Evolutionary conservation across 2,113 vertebrate genomes (phyloP).

Genomic region (Anhinga anhinga): DNA sequence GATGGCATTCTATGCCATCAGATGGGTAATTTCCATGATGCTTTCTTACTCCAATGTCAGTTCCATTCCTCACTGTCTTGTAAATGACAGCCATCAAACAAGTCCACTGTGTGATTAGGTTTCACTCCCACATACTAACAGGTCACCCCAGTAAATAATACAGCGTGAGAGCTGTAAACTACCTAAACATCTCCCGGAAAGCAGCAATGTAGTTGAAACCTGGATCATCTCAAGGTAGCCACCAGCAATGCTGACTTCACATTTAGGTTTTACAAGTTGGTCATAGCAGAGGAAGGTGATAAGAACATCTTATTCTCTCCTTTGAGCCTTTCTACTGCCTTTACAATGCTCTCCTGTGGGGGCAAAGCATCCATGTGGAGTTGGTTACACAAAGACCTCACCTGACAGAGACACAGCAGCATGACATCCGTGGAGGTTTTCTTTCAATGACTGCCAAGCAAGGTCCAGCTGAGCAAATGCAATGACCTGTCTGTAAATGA

Average conservation of each 20-base stretch:
- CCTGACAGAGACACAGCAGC: background rate
- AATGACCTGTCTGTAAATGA: conserved; percentile 58
- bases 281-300: conserved; percentile 34
- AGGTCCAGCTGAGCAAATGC: conserved; percentile 66
- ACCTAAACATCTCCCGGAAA: background rate
- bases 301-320: conserved; percentile 79
- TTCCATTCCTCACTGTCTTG: background rate
- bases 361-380: conserved; percentile 47
- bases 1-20: background rate
- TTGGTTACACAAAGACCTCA: conserved; percentile 65
- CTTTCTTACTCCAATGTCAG: background rate
- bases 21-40: background rate
- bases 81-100: background rate
- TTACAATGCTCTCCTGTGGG: conserved; percentile 59
- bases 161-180: background rate
- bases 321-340: conserved; percentile 66
- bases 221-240: background rate
- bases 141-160: background rate
- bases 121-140: background rate
- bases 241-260: conserved; percentile 70
- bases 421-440: conserved; percentile 63
- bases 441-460: conserved; percentile 50
- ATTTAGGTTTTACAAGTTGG: conserved; percentile 66
- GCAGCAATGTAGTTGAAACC: background rate
- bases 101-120: background rate